phyloP scores from a whole-genome alignment of 2,888 invertebrate genomes.

The Cephalotes varians region DNA sequence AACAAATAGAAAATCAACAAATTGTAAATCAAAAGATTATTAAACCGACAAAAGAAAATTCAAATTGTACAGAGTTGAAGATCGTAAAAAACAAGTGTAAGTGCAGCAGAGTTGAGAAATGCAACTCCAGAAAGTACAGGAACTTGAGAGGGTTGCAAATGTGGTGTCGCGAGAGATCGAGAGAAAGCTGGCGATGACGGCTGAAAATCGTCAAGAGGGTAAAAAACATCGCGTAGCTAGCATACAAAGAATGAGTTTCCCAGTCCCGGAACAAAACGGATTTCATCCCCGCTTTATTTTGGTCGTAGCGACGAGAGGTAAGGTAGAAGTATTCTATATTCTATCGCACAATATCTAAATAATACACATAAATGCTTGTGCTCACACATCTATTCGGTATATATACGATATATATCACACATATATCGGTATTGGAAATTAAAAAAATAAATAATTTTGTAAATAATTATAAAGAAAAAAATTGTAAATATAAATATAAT shows the following conservation, averaged over 20 bases:
- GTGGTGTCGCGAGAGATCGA: slow-evolving; percentile 13
- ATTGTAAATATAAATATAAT: neutral
- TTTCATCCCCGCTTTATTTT: neutral
- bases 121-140: neutral
- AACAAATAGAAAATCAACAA: neutral
- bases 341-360: slow-evolving; percentile 23
- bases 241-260: slow-evolving; percentile 34
- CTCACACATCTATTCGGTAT: no score
- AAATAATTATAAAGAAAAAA: neutral
- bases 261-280: slow-evolving; percentile 14
- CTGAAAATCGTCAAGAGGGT: slow-evolving; percentile 35
- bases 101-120: neutral
- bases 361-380: slow-evolving; percentile 34
- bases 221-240: slow-evolving; percentile 6
- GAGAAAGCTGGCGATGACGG: slow-evolving; percentile 17
- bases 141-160: neutral
- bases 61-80: neutral
- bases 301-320: neutral
- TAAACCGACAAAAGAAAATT: neutral
- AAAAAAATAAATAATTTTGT: neutral
- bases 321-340: slow-evolving; percentile 8
- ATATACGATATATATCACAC: no score
- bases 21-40: neutral
- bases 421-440: neutral
- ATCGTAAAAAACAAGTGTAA: neutral